A percentile compares a stretch with the other conserved stretches of the same genome.
These are phyloP conservation scores for Notarius lentiginosus DNA, from an alignment of 2,113 vertebrate species.

Conservation along the genomic window DNA sequence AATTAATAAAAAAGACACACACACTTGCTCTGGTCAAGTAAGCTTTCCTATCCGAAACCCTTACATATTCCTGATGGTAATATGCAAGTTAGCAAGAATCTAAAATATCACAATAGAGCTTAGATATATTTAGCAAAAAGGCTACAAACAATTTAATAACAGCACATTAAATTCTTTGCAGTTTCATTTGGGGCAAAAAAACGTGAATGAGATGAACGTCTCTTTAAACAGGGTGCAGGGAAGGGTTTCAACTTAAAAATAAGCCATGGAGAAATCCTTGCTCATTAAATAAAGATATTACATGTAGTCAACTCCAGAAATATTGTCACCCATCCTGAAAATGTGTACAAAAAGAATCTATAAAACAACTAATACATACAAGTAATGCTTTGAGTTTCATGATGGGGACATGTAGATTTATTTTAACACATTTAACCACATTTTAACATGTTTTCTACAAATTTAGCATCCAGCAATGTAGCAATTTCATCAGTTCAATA, in stretches of 20 bases:
- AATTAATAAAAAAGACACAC: too few relatives aligned
- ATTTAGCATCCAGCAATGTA: neutral
- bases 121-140: neutral
- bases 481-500: too few relatives aligned
- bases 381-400: neutral
- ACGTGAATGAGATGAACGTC: neutral
- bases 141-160: constrained; percentile 3
- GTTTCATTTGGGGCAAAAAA: neutral
- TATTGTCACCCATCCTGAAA: neutral
- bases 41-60: too few relatives aligned
- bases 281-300: neutral
- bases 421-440: neutral
- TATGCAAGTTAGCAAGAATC: neutral
- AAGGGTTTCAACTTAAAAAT: neutral
- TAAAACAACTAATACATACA: neutral
- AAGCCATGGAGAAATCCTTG: neutral
- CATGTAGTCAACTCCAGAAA: neutral
- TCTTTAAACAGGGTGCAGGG: neutral
- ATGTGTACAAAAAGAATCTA: neutral
- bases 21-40: too few relatives aligned
- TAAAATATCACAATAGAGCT: neutral
- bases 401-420: neutral
- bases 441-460: neutral
- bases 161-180: neutral
- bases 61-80: neutral